Evolutionary conservation across 2,113 vertebrate genomes (phyloP).

Genomic region (Dicentrarchus labrax): DNA sequence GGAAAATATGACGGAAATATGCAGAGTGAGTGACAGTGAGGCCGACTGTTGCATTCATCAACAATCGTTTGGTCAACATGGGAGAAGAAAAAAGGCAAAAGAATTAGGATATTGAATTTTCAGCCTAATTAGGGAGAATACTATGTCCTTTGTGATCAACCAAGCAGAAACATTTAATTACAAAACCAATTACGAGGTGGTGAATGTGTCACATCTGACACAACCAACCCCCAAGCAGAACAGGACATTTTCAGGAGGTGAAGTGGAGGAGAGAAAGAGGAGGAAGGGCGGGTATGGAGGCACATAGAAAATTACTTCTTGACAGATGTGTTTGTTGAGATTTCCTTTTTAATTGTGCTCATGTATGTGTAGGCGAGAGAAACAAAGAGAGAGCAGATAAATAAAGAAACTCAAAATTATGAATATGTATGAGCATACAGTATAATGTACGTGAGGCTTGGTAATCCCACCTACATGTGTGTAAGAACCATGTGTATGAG

Average conservation of each 20-base stretch:
- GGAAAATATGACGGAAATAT: conserved; percentile 22
- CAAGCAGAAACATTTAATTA: conserved; percentile 87
- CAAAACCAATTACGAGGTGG: conserved; percentile 85
- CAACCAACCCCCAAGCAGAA: conserved; percentile 63
- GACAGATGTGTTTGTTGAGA: conserved; percentile 21
- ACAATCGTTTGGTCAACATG: conserved; percentile 63
- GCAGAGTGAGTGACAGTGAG: conserved; percentile 40
- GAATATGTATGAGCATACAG: conserved; percentile 42
- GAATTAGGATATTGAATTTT: conserved; percentile 80
- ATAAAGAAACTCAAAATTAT: neutral
- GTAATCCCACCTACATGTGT: conserved; percentile 26
- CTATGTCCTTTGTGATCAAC: conserved; percentile 81
- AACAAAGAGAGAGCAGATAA: conserved; percentile 15
- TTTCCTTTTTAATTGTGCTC: conserved; percentile 20
- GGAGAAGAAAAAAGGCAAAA: conserved; percentile 29
- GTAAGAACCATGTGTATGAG: conserved; percentile 6
- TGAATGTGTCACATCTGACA: conserved; percentile 83
- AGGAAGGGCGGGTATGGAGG: neutral
- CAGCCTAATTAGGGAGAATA: conserved; percentile 77
- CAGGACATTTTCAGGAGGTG: conserved; percentile 67
- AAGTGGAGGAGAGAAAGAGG: conserved; percentile 33
- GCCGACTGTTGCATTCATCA: conserved; percentile 33
- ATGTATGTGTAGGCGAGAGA: conserved; percentile 12
- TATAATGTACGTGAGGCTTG: conserved; percentile 11
- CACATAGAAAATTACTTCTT: conserved; percentile 18